phyloP scores from a whole-genome alignment of 2,888 invertebrate genomes.

The Drosophila neutralis region DNA sequence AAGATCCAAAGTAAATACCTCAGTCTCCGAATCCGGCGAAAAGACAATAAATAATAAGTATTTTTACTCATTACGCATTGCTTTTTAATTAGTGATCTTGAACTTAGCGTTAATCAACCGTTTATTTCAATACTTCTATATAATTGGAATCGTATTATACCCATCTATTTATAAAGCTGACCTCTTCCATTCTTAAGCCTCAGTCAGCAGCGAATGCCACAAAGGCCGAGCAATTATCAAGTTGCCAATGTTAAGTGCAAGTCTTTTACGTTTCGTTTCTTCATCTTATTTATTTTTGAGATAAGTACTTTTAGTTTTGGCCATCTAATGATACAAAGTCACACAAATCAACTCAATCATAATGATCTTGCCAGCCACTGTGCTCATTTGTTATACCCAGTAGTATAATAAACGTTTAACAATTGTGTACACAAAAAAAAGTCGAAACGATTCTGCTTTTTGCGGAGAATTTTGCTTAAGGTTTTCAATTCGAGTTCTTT shows the following conservation, averaged over 20 bases:
- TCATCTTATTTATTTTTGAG: slow-evolving; percentile 14
- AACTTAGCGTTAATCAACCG: slow-evolving; percentile 60
- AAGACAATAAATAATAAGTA: slow-evolving; percentile 21
- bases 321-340: slow-evolving; percentile 26
- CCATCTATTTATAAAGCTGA: slow-evolving; percentile 37
- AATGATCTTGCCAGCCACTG: slow-evolving; percentile 25
- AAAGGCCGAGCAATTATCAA: slow-evolving; percentile 60
- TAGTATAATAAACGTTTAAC: background rate
- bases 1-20: slow-evolving; percentile 5
- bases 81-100: slow-evolving; percentile 55
- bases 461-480: background rate
- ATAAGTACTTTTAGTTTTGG: slow-evolving; percentile 25
- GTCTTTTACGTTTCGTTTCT: slow-evolving; percentile 21
- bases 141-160: slow-evolving; percentile 49
- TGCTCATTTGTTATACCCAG: slow-evolving; percentile 20
- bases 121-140: slow-evolving; percentile 46
- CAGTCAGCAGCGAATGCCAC: slow-evolving; percentile 17
- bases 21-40: slow-evolving; percentile 32
- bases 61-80: slow-evolving; percentile 43
- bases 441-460: background rate
- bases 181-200: slow-evolving; percentile 44
- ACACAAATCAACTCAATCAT: slow-evolving; percentile 40
- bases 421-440: background rate
- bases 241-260: slow-evolving; percentile 57
- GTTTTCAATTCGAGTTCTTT: background rate